phyloP scores from a whole-genome alignment of 2,888 invertebrate species.

The Pegoplata infirma region DNA sequence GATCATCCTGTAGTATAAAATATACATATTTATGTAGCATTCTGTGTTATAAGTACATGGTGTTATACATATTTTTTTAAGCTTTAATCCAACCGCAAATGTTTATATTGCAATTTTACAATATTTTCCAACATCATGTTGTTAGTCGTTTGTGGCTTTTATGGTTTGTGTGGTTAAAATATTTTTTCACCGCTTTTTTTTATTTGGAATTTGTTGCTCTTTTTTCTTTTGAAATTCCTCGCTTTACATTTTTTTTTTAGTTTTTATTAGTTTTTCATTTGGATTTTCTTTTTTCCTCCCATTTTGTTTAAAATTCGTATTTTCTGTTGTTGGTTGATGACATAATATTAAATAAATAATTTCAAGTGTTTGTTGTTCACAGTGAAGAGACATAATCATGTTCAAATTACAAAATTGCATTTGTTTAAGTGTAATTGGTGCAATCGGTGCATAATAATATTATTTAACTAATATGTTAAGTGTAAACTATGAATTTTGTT shows the following conservation, averaged over 20 bases:
- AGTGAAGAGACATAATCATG: conserved; percentile 39
- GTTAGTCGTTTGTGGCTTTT: conserved; percentile 45
- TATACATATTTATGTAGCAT: no score
- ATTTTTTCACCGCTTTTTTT: conserved; percentile 46
- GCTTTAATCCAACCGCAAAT: conserved; percentile 43
- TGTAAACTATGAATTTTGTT: no score
- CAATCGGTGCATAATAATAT: background rate
- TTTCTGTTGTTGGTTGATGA: conserved; percentile 41
- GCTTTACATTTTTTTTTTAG: conserved; percentile 14
- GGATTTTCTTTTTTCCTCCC: background rate
- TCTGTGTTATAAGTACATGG: background rate
- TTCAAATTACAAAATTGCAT: conserved; percentile 17
- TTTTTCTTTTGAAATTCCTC: conserved; percentile 1
- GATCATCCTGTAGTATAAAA: no score
- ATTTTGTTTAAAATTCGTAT: conserved; percentile 3
- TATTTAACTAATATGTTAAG: background rate
- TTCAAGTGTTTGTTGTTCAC: conserved; percentile 30
- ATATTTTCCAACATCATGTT: conserved; percentile 37
- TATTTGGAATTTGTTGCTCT: background rate
- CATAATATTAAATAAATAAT: conserved; percentile 39
- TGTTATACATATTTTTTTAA: conserved; percentile 1
- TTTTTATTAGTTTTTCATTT: conserved; percentile 5
- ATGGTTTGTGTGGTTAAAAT: conserved; percentile 50
- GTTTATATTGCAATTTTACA: conserved; percentile 44
- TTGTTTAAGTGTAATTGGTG: background rate